These are phyloP conservation scores for Stegophylla sp. DNA, from an alignment of 2,888 invertebrate species.

Conservation along the genomic window DNA sequence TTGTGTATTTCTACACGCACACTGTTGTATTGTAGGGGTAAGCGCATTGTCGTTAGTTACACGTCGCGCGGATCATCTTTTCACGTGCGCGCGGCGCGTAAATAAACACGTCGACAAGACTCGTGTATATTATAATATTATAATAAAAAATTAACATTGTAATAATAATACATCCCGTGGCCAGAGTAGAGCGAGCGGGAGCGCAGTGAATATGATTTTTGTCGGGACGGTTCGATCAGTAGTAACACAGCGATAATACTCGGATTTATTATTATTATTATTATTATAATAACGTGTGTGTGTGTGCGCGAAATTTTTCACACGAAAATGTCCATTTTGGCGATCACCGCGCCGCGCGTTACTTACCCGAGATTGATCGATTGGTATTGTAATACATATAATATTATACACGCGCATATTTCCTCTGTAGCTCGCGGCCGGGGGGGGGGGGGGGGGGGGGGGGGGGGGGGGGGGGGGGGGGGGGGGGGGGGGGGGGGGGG, in stretches of 20 bases:
- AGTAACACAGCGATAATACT: too few species aligned
- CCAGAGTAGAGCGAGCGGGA: background rate
- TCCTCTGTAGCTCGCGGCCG: background rate
- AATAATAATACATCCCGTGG: background rate
- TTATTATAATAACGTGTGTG: too few species aligned
- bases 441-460: too few species aligned
- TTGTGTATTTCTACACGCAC: background rate
- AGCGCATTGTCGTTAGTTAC: background rate
- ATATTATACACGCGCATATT: too few species aligned
- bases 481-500: too few species aligned
- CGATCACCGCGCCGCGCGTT: background rate
- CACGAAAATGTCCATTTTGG: background rate
- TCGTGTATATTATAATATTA: background rate
- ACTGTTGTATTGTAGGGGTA: background rate
- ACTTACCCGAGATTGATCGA: conserved; percentile 9
- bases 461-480: too few species aligned
- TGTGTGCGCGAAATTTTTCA: background rate
- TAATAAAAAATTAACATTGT: background rate
- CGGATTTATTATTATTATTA: too few species aligned
- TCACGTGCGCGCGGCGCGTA: background rate
- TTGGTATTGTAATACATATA: background rate
- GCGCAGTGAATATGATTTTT: background rate
- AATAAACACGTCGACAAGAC: background rate
- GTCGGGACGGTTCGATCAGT: too few species aligned
- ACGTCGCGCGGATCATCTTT: background rate